Evolutionary conservation across 1,140 invertebrate genomes (phyloP).

Genomic region (Leguminivora glycinivorella): DNA sequence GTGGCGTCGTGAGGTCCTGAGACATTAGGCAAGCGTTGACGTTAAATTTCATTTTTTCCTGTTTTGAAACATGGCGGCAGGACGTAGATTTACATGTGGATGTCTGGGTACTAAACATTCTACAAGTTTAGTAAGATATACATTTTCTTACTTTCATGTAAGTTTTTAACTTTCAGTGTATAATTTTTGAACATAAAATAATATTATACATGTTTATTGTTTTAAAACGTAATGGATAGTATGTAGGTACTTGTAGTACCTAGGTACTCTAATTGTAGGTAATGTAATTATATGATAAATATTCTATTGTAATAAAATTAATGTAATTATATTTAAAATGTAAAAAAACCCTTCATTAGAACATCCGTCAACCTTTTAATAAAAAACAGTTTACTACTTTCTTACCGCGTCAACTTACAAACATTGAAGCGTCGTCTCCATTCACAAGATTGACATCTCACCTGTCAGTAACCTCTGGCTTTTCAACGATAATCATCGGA

Average conservation of each 20-base stretch:
- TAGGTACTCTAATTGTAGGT: no score
- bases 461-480: conserved; percentile 71
- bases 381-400: conserved; percentile 48
- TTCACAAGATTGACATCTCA: conserved; percentile 70
- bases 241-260: no score
- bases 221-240: no score
- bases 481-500: conserved; percentile 69
- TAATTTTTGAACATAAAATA: no score
- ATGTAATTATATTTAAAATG: no score
- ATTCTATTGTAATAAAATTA: no score
- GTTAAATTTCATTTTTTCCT: neutral
- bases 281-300: no score
- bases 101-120: neutral
- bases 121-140: no score
- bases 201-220: no score
- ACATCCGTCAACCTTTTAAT: conserved; percentile 22
- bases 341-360: neutral
- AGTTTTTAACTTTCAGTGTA: no score
- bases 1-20: neutral
- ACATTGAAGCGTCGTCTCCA: conserved; percentile 48
- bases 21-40: neutral
- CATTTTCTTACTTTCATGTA: no score
- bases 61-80: neutral
- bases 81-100: neutral
- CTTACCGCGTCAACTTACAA: conserved; percentile 64